Base-by-base conservation (phyloP, 2,888 invertebrate genomes). In the Falcaria lacertinaria region DNA sequence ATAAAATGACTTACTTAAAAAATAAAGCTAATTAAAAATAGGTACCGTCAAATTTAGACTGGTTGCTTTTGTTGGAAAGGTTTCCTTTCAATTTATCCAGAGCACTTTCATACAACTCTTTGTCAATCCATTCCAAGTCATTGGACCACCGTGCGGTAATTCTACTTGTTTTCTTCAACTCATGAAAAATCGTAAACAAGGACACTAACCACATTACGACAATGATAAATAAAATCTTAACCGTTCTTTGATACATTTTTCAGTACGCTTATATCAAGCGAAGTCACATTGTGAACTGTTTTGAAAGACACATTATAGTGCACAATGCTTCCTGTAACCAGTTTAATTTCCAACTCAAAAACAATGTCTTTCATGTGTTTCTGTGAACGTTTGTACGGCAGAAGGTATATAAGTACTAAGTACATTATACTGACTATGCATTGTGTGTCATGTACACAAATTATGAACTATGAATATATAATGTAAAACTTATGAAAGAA, bases 131-230 rank as follows among this genome's bases (percentile, higher is more conserved):
- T 11, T 11, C 11, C 28, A 28, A 28, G 7, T 28, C 28, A 11
- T 28, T 11, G 3, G 28, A 11, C 2, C 11, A 11, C 1, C 7
- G 8, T 7, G 22, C 8, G 2, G 1, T 14, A 7, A 22, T 25
- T 22, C n/a, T 15, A 33, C 43, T 52, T 3, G 43, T 48, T 1
- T 25, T 48, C 15, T 49, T 54, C 22, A 61, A 63, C 39, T 77
- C 63, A 14, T 48, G 65, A 1, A 65, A 35, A 14, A 79, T 60
- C 1, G 69, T 64, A 11, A 74, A 33, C 16, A 74, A 47, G 0
- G 74, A 68, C 7, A 73, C 60, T 3, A 68, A 7, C 80, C 78
- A 81, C 43, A 79, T 56, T 0, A 63, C 13, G 3, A 64, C 37
- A 1, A 73, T 11, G 0, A 71, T n/a, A 3, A 42, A 16, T 4